Conservation (phyloP, 2,888 invertebrate species). For the Rotaria sp. region DNA sequence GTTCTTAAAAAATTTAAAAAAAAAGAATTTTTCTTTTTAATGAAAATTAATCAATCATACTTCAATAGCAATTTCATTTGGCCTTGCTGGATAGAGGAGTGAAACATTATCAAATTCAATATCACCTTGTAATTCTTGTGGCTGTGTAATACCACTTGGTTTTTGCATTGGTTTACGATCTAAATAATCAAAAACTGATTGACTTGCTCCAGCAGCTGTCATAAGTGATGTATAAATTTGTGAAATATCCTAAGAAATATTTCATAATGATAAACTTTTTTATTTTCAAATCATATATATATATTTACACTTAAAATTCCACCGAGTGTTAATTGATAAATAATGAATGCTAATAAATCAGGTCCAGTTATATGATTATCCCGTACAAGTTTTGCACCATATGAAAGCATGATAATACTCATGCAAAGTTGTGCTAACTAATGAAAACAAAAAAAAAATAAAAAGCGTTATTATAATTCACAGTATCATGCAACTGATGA, state of each 20-base stretch:
- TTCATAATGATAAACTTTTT: conserved; percentile 41
- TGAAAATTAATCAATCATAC: neutral
- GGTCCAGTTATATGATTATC: conserved; percentile 49
- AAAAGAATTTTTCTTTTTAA: neutral
- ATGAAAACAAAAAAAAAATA: neutral
- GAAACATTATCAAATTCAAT: conserved; percentile 67
- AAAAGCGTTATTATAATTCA: too few relatives aligned
- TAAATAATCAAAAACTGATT: conserved; percentile 54
- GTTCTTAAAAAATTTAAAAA: conserved; percentile 45
- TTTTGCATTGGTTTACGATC: conserved; percentile 50
- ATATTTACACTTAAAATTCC: conserved; percentile 42
- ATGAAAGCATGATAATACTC: conserved; percentile 37
- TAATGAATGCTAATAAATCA: conserved; percentile 53
- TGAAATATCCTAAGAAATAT: conserved; percentile 45
- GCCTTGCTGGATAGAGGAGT: conserved; percentile 76
- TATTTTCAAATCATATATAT: neutral
- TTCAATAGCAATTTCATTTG: conserved; percentile 58
- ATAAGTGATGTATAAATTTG: conserved; percentile 55
- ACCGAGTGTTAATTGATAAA: conserved; percentile 56
- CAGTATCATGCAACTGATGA: too few relatives aligned
- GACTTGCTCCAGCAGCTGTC: conserved; percentile 56
- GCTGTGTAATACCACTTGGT: conserved; percentile 44
- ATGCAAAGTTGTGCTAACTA: conserved; percentile 36
- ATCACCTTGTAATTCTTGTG: conserved; percentile 59
- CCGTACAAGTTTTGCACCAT: conserved; percentile 53